These are phyloP conservation scores for Pseudococcus longispinus DNA, from an alignment of 2,888 invertebrate species.

Conservation along the genomic window DNA sequence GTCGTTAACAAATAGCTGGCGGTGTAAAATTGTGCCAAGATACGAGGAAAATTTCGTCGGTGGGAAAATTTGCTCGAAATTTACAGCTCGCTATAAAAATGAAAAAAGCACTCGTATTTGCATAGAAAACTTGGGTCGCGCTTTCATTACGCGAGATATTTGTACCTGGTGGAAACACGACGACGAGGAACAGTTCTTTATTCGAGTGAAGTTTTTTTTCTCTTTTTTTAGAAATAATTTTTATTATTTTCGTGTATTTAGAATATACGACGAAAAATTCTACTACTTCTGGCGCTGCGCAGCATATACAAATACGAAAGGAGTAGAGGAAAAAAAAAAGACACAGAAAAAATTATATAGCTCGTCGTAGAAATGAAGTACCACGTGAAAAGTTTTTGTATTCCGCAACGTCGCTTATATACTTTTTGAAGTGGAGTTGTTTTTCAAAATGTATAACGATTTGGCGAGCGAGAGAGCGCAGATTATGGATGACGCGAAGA, in stretches of 20 bases:
- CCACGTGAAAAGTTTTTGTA: constrained; percentile 35
- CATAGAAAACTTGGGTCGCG: background rate
- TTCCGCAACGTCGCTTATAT: constrained; percentile 9
- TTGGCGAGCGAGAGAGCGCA: constrained; percentile 5
- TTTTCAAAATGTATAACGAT: constrained; percentile 32
- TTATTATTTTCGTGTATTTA: constrained; percentile 31
- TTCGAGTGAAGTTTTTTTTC: background rate
- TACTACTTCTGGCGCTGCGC: background rate
- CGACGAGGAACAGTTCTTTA: background rate
- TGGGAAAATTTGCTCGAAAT: background rate
- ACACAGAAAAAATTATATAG: background rate
- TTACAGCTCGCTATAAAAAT: background rate
- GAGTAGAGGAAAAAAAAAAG: background rate
- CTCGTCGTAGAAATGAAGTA: constrained; percentile 21
- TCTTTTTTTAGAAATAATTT: background rate
- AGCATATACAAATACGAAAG: background rate
- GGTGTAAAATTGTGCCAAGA: background rate
- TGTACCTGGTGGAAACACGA: background rate
- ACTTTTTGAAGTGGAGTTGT: constrained; percentile 41
- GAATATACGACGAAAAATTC: background rate
- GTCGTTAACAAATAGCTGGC: background rate
- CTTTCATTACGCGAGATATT: background rate
- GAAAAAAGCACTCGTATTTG: background rate
- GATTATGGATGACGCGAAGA: constrained; percentile 27
- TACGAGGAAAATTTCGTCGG: background rate